A percentile compares a stretch with the other conserved stretches of the same genome.
These are phyloP conservation scores for Spheniscus humboldti DNA, from an alignment of 2,797 vertebrate genomes.

Conservation along the genomic window DNA sequence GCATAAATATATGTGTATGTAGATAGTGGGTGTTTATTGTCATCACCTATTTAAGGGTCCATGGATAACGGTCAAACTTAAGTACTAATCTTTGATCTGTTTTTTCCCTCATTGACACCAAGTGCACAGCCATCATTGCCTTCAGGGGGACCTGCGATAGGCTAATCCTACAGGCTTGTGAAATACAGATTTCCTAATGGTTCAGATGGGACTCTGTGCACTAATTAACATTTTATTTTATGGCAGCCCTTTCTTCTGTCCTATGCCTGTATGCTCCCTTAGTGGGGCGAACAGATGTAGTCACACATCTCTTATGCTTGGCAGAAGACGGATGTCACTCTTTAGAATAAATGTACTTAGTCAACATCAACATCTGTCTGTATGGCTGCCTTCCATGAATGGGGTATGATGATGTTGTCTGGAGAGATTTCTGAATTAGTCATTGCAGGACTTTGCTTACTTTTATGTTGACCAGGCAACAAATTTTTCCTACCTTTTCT, in stretches of 20 bases:
- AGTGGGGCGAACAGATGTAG: constrained; percentile 72
- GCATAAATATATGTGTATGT: background rate
- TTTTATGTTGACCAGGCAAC: constrained; percentile 59
- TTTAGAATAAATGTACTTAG: constrained; percentile 51
- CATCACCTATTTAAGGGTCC: background rate
- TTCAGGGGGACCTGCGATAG: background rate
- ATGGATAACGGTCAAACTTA: background rate
- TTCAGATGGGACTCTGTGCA: background rate
- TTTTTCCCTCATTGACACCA: background rate
- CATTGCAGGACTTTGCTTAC: constrained; percentile 33
- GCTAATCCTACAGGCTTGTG: background rate
- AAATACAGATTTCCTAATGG: constrained; percentile 1
- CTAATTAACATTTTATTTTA: constrained; percentile 72
- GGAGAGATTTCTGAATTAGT: constrained; percentile 56
- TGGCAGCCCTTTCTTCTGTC: constrained; percentile 63
- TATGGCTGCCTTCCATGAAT: constrained; percentile 48
- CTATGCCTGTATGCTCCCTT: constrained; percentile 50
- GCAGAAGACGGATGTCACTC: constrained; percentile 72
- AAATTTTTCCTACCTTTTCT: background rate
- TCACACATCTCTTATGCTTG: constrained; percentile 58
- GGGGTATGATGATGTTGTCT: constrained; percentile 30
- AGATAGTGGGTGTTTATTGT: background rate
- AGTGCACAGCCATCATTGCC: background rate
- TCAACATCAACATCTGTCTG: constrained; percentile 76
- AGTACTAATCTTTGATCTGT: background rate